phyloP scores from a whole-genome alignment of 2,888 invertebrate species.

The Agrotis puta region DNA sequence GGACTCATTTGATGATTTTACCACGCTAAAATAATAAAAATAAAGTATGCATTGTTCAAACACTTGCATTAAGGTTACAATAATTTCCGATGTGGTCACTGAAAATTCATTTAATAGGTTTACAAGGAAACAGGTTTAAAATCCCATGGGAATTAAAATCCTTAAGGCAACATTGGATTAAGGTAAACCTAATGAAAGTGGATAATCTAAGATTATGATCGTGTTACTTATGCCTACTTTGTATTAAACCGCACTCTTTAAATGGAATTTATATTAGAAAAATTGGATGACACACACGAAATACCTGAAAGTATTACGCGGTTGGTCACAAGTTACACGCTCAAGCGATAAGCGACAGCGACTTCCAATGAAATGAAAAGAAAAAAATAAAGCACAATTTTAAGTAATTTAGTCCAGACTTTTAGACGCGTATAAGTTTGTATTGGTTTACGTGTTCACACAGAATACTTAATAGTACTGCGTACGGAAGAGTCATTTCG shows the following conservation, averaged over 20 bases:
- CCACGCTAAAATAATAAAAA: no score
- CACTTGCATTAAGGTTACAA: no score
- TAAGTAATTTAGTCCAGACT: no score
- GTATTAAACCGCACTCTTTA: constrained; percentile 3
- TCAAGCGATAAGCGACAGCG: not conserved
- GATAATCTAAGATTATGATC: constrained; percentile 63
- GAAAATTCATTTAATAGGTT: not conserved
- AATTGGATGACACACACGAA: not conserved
- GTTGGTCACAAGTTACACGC: not conserved
- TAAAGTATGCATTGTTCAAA: no score
- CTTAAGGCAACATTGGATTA: constrained; percentile 52
- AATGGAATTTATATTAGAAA: not conserved
- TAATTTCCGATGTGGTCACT: not conserved
- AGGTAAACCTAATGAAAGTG: constrained; percentile 56
- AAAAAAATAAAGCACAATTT: no score
- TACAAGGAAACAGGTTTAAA: constrained; percentile 10
- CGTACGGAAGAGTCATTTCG: no score
- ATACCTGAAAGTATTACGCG: not conserved
- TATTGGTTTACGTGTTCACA: no score
- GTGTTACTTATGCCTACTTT: constrained; percentile 25
- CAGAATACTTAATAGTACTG: no score
- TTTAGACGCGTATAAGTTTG: no score
- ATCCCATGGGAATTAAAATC: constrained; percentile 27
- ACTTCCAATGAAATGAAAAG: no score
- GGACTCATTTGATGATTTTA: no score